Conservation (phyloP, 2,113 vertebrate genomes). For the Aegithalos caudatus region DNA sequence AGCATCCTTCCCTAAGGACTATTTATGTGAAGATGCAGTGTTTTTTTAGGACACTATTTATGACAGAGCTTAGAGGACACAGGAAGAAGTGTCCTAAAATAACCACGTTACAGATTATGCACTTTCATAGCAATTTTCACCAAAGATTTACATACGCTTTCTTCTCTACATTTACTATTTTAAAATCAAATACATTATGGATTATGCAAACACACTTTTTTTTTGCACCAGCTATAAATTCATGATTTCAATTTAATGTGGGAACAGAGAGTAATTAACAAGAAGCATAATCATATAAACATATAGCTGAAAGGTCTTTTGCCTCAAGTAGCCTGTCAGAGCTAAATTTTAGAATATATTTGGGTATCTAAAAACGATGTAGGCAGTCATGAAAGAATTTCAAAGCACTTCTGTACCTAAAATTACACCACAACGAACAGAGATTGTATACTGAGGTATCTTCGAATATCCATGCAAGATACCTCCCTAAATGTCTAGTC, state of each 20-base stretch:
- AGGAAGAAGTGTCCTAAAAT: not conserved
- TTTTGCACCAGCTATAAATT: not conserved
- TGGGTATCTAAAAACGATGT: not conserved
- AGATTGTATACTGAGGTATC: not conserved
- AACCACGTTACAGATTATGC: not conserved
- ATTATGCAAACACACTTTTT: not conserved
- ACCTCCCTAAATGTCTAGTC: not conserved
- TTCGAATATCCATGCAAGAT: not conserved
- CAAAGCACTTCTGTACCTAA: not conserved
- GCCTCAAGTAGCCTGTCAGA: not conserved
- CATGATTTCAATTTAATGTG: not conserved
- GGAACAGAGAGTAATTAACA: not conserved
- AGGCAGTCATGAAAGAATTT: not conserved
- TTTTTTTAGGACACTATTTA: not conserved
- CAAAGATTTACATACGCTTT: not conserved
- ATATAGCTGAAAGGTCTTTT: not conserved
- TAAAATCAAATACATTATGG: not conserved
- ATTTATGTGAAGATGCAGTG: not conserved
- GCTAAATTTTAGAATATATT: not conserved
- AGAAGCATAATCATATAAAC: not conserved
- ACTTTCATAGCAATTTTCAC: not conserved
- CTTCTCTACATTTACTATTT: not conserved
- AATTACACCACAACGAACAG: not conserved
- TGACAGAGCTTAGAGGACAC: not conserved
- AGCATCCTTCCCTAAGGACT: not conserved